A percentile compares a stretch with the other conserved stretches of the same genome.
These are phyloP conservation scores for Corticium candelabrum DNA, from an alignment of 37 sponge, comb jelly and placozoan species.

Conservation along the genomic window DNA sequence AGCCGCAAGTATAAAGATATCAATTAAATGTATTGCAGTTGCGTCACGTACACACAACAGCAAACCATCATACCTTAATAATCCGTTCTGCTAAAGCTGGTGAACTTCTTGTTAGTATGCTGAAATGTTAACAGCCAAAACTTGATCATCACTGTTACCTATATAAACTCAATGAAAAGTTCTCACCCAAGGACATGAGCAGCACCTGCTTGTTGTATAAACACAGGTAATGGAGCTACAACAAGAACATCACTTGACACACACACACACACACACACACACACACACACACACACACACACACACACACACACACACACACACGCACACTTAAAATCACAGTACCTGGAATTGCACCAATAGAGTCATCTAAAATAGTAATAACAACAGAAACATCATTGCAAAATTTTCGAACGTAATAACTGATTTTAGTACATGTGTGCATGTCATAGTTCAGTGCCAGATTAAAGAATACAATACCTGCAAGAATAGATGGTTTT, in stretches of 20 bases:
- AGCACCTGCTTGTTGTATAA: conserved; percentile 71
- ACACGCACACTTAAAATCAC: conserved; percentile 26
- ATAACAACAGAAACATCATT: no score
- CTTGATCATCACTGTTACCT: no score
- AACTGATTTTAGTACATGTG: no score
- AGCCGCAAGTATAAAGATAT: neutral
- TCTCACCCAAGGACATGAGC: conserved; percentile 42
- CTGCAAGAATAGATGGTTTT: neutral
- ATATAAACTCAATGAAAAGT: no score
- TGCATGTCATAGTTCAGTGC: no score
- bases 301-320: conserved; percentile 27
- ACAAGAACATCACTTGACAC: neutral
- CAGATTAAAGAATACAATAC: no score
- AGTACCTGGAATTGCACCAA: no score
- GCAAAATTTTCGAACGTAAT: no score
- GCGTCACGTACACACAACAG: no score
- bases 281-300: conserved; percentile 22
- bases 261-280: conserved; percentile 8
- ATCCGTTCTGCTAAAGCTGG: conserved; percentile 5
- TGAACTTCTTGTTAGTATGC: neutral
- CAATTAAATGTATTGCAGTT: neutral
- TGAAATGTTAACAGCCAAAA: no score
- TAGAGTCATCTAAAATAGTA: no score
- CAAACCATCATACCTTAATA: conserved; percentile 19
- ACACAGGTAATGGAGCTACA: conserved; percentile 50